Evolutionary conservation across 37 sponge, comb jelly and placozoan genomes (phyloP), one percentile per base, ranked within the genome.

Genomic region (Dysidea cf. avara): DNA sequence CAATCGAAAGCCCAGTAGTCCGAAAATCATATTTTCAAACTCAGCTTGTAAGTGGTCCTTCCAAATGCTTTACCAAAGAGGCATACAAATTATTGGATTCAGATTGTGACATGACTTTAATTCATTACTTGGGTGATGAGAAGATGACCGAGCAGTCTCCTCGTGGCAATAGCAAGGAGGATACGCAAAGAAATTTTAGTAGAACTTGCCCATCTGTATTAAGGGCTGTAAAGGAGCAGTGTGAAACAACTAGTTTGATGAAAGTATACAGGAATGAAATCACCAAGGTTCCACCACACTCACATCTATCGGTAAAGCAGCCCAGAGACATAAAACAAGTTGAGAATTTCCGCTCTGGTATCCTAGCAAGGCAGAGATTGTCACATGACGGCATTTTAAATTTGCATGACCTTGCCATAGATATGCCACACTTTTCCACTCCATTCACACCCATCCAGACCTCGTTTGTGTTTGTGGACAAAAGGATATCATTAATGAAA

Each of bases 401-500:
- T n/a, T n/a, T n/a, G n/a, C n/a, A n/a, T n/a, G n/a, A n/a, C n/a
- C n/a, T n/a, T n/a, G n/a, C n/a, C n/a, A n/a, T n/a, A n/a, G n/a
- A n/a, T n/a, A n/a, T n/a, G n/a, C n/a, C n/a, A n/a, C n/a, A n/a
- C n/a, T n/a, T n/a, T n/a, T n/a, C n/a, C n/a, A n/a, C n/a, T n/a
- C n/a, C n/a, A 83, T 75, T 32, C 33, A 24, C 17, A 83, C 77
- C 1, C 54, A 69, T 47, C 84, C 76, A 28, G 77, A 83, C 54
- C 55, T 86, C 26, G 61, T 75, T 3, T 83, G 84, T 40, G 56
- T 82, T 34, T 82, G 83, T 82, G 83, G 75, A 6, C 54, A 74
- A 17, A 59, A 82, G 43, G 83, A 49, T 46, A 9, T 73, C 28
- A 17, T 73, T 22, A 68, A 71, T 4, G 75, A 67, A 31, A 24